phyloP scores from a whole-genome alignment of 1,140 invertebrate species.

The Macrotrachela quadricornifera region DNA sequence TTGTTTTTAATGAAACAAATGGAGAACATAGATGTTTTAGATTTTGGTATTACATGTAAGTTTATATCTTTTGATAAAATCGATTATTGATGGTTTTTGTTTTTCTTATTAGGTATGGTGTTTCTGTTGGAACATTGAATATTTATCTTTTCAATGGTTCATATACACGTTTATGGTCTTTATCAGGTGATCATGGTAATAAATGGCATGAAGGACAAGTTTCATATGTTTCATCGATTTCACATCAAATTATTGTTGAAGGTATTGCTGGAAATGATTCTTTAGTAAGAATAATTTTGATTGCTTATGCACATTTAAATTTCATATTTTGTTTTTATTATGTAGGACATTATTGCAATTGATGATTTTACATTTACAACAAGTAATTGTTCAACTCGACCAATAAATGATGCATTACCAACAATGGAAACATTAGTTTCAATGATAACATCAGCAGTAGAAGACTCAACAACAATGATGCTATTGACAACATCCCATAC shows the following conservation, averaged over 20 bases:
- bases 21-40: no score
- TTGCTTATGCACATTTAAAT: no score
- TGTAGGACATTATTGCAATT: constrained; percentile 21
- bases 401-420: neutral
- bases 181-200: constrained; percentile 16
- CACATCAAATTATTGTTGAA: constrained; percentile 15
- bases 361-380: constrained; percentile 17
- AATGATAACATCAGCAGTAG: neutral
- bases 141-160: neutral
- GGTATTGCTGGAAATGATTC: constrained; percentile 14
- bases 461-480: neutral
- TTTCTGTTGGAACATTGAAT: constrained; percentile 23
- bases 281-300: no score
- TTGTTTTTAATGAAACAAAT: no score
- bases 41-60: no score
- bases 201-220: constrained; percentile 18
- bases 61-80: no score
- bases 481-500: neutral
- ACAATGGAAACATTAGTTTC: neutral
- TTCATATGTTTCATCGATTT: constrained; percentile 1
- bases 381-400: neutral
- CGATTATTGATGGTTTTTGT: no score
- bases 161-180: constrained; percentile 10
- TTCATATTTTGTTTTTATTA: no score
- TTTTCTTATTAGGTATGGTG: no score